phyloP scores from a whole-genome alignment of 2,113 vertebrate species.

The Ramphastos sulfuratus region DNA sequence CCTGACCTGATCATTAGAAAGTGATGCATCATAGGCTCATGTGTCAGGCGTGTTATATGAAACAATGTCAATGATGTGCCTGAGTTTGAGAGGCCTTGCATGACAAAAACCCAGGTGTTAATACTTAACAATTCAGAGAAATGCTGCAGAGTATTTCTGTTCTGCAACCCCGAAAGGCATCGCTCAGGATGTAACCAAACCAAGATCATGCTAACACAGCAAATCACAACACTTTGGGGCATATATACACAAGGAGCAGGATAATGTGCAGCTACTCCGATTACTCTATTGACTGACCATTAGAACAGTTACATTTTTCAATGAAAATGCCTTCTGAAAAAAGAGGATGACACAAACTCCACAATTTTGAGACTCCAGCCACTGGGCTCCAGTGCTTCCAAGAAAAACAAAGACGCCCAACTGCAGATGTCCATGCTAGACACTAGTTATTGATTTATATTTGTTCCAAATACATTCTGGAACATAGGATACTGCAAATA shows the following conservation, averaged over 20 bases:
- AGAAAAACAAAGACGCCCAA: neutral
- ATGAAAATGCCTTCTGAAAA: neutral
- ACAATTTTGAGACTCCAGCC: neutral
- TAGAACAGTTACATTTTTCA: neutral
- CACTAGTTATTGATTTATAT: neutral
- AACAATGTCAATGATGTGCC: neutral
- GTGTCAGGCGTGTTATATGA: neutral
- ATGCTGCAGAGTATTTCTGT: neutral
- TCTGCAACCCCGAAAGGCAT: neutral
- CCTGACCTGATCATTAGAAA: neutral
- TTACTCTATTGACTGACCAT: neutral
- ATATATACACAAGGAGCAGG: neutral
- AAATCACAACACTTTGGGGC: neutral
- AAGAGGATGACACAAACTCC: neutral
- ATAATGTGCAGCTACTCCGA: neutral
- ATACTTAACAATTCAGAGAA: neutral
- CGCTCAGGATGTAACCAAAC: neutral
- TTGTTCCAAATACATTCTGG: neutral
- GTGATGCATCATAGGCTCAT: neutral
- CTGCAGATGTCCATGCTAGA: neutral
- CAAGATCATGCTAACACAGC: neutral
- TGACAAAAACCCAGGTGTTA: neutral
- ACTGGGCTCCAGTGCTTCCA: neutral
- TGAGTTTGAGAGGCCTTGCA: neutral
- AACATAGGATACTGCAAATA: neutral